phyloP scores from a whole-genome alignment of 2,888 invertebrate species.

The Pediacus dermestoides region DNA sequence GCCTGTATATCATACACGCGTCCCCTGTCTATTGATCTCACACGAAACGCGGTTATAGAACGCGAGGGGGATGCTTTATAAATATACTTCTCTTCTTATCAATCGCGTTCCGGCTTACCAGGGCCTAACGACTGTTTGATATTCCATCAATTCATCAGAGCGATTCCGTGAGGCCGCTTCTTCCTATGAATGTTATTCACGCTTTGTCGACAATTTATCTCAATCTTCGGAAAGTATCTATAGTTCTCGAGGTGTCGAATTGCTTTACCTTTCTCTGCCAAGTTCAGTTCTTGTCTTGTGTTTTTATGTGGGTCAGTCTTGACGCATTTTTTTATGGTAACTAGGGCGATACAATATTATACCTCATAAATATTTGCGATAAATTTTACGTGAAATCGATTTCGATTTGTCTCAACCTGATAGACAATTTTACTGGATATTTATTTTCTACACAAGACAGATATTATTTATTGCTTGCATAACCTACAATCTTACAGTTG shows the following conservation, averaged over 20 bases:
- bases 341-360: conserved; percentile 11
- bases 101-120: conserved; percentile 25
- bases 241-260: conserved; percentile 1
- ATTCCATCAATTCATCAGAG: conserved; percentile 33
- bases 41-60: neutral
- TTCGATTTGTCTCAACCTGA: conserved; percentile 13
- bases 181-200: conserved; percentile 23
- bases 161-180: conserved; percentile 14
- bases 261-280: conserved; percentile 28
- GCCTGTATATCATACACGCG: conserved; percentile 30
- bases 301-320: conserved; percentile 17
- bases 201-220: conserved; percentile 32
- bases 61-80: conserved; percentile 12
- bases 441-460: neutral
- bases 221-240: conserved; percentile 22
- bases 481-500: too few species aligned
- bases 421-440: conserved; percentile 3
- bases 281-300: conserved; percentile 22
- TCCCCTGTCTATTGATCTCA: conserved; percentile 16
- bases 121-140: conserved; percentile 34
- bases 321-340: conserved; percentile 5
- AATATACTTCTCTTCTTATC: conserved; percentile 28
- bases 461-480: conserved; percentile 1
- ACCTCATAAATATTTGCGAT: conserved; percentile 16
- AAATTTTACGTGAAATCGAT: conserved; percentile 18